Evolutionary conservation across 2,797 vertebrate genomes (phyloP).

Genomic region (Alcedo atthis): DNA sequence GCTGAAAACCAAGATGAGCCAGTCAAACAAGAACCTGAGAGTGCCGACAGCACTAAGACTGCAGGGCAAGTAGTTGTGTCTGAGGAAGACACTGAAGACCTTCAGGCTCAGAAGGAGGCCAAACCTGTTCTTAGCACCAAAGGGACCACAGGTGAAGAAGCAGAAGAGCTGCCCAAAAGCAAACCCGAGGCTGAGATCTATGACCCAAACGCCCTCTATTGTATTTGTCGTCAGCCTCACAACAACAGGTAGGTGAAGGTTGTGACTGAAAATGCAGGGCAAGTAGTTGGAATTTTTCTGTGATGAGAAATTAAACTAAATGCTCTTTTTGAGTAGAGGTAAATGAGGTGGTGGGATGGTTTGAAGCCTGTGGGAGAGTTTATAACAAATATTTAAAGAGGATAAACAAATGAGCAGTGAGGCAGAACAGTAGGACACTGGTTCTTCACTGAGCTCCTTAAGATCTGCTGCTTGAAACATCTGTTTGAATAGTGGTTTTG

Average conservation of each 20-base stretch:
- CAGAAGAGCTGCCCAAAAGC: slow-evolving; percentile 37
- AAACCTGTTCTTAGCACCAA: neutral
- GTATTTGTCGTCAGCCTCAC: slow-evolving; percentile 90
- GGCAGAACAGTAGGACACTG: neutral
- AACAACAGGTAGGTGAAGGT: slow-evolving; percentile 85
- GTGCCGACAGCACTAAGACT: slow-evolving; percentile 61
- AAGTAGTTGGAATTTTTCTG: neutral
- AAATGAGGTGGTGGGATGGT: neutral
- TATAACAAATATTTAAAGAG: neutral
- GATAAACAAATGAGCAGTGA: neutral
- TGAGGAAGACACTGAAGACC: slow-evolving; percentile 47
- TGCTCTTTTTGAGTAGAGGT: neutral
- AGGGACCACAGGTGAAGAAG: slow-evolving; percentile 8
- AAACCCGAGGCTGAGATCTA: slow-evolving; percentile 82
- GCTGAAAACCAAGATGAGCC: neutral
- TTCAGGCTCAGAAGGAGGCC: slow-evolving; percentile 64
- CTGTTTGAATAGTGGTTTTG: neutral
- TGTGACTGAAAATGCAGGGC: neutral
- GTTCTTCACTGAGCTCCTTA: neutral
- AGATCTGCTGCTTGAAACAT: neutral
- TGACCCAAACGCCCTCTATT: slow-evolving; percentile 84
- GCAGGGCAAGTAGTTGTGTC: slow-evolving; percentile 32
- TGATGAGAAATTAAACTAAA: neutral
- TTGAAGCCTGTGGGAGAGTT: neutral
- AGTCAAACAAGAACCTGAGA: slow-evolving; percentile 72